These are phyloP conservation scores for Hesperophylax magnus DNA, from an alignment of 1,140 invertebrate species.

Conservation along the genomic window DNA sequence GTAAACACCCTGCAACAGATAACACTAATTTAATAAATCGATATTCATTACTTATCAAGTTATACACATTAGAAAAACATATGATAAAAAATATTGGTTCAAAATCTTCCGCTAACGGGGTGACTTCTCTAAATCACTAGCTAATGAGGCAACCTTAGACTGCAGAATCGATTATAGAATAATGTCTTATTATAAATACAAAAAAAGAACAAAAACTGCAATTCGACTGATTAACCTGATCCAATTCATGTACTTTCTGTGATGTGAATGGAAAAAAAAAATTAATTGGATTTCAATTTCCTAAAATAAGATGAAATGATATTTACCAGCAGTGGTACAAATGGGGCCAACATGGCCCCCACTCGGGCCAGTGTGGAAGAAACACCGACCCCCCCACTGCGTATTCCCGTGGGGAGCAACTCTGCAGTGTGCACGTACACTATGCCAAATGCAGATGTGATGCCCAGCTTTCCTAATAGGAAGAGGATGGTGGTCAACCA, in stretches of 20 bases:
- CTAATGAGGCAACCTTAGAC: background rate
- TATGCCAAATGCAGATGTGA: slow-evolving; percentile 74
- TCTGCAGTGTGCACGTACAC: slow-evolving; percentile 76
- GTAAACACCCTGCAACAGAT: slow-evolving; percentile 67
- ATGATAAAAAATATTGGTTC: too few relatives aligned
- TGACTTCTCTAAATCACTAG: too few relatives aligned
- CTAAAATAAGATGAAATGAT: background rate
- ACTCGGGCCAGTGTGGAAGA: slow-evolving; percentile 74
- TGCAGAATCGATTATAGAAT: background rate
- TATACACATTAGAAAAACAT: too few relatives aligned
- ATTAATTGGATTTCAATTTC: too few relatives aligned
- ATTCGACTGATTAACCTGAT: too few relatives aligned
- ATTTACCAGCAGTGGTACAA: slow-evolving; percentile 73
- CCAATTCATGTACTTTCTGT: too few relatives aligned
- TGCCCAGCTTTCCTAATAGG: slow-evolving; percentile 76
- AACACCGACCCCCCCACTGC: slow-evolving; percentile 73
- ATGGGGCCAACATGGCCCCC: slow-evolving; percentile 76
- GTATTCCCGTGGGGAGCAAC: slow-evolving; percentile 74
- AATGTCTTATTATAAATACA: background rate
- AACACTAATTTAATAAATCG: too few relatives aligned
- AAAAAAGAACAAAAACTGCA: background rate
- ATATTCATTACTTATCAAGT: too few relatives aligned
- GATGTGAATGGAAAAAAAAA: too few relatives aligned
- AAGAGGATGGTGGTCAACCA: slow-evolving; percentile 72
- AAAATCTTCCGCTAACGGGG: too few relatives aligned